Conservation (phyloP, 2,113 vertebrate genomes). For the Megaceryle maxima region DNA sequence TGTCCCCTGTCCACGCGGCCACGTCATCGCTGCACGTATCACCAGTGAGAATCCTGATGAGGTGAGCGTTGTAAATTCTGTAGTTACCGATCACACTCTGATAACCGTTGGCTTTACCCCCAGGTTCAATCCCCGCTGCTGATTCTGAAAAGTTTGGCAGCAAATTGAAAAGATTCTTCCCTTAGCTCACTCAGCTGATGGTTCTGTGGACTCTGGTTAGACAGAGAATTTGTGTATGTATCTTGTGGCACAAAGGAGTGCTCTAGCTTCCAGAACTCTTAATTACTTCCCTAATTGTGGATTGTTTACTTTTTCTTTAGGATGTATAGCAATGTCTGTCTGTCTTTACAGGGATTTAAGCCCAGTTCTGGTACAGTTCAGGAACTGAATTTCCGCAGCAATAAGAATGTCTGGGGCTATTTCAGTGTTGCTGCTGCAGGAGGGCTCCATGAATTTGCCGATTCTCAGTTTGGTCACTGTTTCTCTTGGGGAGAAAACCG, state of each 20-base stretch:
- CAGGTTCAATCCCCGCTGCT: not conserved
- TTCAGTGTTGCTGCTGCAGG: constrained; percentile 98
- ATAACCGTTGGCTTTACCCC: fast-evolving
- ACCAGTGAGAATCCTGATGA: constrained; percentile 99
- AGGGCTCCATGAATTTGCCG: constrained; percentile 96
- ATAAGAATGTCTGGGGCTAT: constrained; percentile 99
- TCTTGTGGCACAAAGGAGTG: not conserved
- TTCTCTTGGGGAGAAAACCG: constrained; percentile 99
- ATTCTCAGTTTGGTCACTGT: constrained; percentile 98
- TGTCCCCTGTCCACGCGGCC: constrained; percentile 89
- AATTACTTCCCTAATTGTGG: not conserved
- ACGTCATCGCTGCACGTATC: constrained; percentile 97
- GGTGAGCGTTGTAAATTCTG: constrained; percentile 64
- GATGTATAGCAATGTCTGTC: not conserved
- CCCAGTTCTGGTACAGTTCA: constrained; percentile 98
- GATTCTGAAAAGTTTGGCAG: not conserved
- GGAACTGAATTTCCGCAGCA: constrained; percentile 98
- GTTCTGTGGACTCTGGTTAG: not conserved
- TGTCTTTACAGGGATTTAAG: constrained; percentile 89
- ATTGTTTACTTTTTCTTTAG: not conserved
- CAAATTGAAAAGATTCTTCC: not conserved
- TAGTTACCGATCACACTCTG: not conserved
- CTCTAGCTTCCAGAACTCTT: not conserved
- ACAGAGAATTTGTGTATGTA: not conserved
- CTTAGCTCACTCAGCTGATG: not conserved